These are phyloP conservation scores for Macrobrachium rosenbergii DNA, from an alignment of 1,140 invertebrate species.

Conservation along the genomic window DNA sequence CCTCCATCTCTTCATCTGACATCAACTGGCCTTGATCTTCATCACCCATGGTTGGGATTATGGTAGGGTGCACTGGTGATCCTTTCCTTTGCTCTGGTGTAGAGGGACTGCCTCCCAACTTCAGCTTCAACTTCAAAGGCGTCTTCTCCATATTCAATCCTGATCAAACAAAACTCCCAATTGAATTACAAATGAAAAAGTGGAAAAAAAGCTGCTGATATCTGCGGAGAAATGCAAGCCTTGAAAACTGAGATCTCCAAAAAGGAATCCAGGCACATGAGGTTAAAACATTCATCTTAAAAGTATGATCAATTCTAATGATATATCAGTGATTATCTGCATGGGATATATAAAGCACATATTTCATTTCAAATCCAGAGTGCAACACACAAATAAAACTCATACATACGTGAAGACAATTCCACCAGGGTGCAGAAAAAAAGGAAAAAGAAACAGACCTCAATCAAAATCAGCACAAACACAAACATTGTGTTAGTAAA, in stretches of 20 bases:
- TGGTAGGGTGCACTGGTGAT: conserved; percentile 37
- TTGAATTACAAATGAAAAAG: neutral
- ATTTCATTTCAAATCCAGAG: conserved; percentile 20
- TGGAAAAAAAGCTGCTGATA: neutral
- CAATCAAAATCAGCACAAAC: conserved; percentile 19
- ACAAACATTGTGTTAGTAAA: neutral
- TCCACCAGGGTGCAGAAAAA: conserved; percentile 25
- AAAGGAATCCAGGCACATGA: neutral
- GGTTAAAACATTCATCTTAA: too few species aligned
- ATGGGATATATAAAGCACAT: conserved; percentile 7
- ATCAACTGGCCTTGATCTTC: conserved; percentile 19
- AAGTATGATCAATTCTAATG: neutral
- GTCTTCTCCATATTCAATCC: conserved; percentile 38
- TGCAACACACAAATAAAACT: conserved; percentile 25
- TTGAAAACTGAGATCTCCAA: neutral
- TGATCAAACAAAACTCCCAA: neutral
- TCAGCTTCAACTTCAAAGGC: conserved; percentile 47
- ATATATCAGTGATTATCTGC: conserved; percentile 1
- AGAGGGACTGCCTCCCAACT: conserved; percentile 23
- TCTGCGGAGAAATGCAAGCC: neutral
- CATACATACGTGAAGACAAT: conserved; percentile 25
- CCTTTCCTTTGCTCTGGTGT: conserved; percentile 14
- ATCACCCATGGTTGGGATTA: conserved; percentile 20
- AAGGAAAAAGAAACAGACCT: conserved; percentile 17
- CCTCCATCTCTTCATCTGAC: conserved; percentile 73